Evolutionary conservation across 2,888 invertebrate species (phyloP).

Genomic region (Sclerodermus sp.): DNA sequence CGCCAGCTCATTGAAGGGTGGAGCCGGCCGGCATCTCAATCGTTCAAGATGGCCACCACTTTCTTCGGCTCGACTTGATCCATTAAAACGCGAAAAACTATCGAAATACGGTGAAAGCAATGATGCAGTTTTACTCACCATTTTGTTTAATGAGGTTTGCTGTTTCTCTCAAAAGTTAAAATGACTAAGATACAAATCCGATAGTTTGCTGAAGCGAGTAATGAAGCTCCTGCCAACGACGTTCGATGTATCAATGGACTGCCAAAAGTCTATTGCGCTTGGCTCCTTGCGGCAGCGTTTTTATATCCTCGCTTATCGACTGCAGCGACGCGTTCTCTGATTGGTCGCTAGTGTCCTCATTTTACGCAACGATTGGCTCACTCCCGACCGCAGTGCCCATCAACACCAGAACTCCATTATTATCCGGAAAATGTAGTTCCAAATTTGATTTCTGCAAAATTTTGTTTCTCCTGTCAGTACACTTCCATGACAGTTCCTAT

Average conservation of each 20-base stretch:
- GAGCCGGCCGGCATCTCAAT: conserved; percentile 28
- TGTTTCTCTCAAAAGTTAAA: conserved; percentile 8
- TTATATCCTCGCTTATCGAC: conserved; percentile 23
- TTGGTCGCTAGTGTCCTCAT: conserved; percentile 22
- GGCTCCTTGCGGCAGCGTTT: conserved; percentile 5
- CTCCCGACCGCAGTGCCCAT: conserved; percentile 25
- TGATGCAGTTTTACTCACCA: no score
- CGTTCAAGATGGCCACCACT: conserved; percentile 28
- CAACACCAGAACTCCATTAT: no score
- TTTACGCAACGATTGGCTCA: conserved; percentile 17
- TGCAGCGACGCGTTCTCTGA: conserved; percentile 10
- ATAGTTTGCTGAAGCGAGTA: conserved; percentile 33
- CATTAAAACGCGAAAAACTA: background rate
- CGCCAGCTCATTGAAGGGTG: background rate
- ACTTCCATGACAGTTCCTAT: no score
- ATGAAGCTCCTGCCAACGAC: conserved; percentile 32
- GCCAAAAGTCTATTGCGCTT: conserved; percentile 11
- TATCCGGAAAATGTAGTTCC: no score
- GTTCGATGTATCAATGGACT: conserved; percentile 1
- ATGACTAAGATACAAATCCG: conserved; percentile 6
- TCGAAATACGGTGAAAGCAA: background rate
- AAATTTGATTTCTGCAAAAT: no score
- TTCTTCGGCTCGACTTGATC: background rate
- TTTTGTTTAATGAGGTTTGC: conserved; percentile 17
- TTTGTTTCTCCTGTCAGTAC: no score